Evolutionary conservation across 2,888 invertebrate species (phyloP), one percentile per base, ranked within the genome.

Genomic region (Cremastinae sp.): DNA sequence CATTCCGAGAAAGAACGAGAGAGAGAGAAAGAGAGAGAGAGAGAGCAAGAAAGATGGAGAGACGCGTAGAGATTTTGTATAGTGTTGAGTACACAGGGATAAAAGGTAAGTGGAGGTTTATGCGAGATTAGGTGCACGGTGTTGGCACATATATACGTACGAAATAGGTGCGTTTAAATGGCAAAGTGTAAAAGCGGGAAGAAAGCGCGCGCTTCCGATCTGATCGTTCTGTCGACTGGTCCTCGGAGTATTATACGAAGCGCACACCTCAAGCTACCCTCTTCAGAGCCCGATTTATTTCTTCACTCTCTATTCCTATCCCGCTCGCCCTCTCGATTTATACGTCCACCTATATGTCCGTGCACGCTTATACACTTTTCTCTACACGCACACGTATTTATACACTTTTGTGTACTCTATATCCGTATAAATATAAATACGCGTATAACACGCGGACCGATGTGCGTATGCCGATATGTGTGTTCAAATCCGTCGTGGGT

Each of bases 281-380:
- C 76, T 77, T 71, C 79, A 71, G 77, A 79, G 75, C 80, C 73
- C 86, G 85, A 87, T 87, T 88, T 87, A 86, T 88, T 88, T 86
- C 87, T 85, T 86, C 87, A 82, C 87, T 76, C 76, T 76, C 76
- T 76, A 76, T 76, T 76, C 76, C 76, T 76, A 76, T 76, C 76
- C 69, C 73, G 73, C 73, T 76, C 64, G 73, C 76, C 73, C 73
- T 76, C 76, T 73, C 69, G 76, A 64, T 65, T 76, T 76, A 72
- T 73, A 73, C 69, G 56, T 53, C 59, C 39, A 45, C 39, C 28
- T 49, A 56, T 20, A 35, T 47, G 10, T 59, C 12, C 47, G 18
- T 65, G 10, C 53, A 28, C 37, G 20, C 56, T 37, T 69, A 53
- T 69, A 45, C 59, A 37, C 45, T 39, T 61, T 18, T 9, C 16